A percentile compares a stretch with the other conserved stretches of the same genome.
phyloP scores from a whole-genome alignment of 2,888 invertebrate genomes.

The Ennomos quercinarius region DNA sequence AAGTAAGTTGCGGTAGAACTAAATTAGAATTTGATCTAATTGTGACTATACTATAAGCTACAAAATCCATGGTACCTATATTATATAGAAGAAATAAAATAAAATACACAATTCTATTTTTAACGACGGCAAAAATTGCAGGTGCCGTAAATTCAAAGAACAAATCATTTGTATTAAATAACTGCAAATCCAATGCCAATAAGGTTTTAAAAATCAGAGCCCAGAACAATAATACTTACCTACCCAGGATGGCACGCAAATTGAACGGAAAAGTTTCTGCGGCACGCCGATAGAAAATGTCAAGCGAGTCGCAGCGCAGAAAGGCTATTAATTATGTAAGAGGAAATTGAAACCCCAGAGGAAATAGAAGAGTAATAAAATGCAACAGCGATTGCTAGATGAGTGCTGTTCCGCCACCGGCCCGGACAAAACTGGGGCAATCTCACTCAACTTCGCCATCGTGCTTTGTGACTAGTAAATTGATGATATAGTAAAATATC shows the following conservation, averaged over 20 bases:
- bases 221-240: constrained; percentile 57
- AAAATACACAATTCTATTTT: no score
- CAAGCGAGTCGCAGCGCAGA: constrained; percentile 73
- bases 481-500: no score
- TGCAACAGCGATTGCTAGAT: constrained; percentile 82
- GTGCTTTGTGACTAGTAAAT: neutral
- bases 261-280: constrained; percentile 74
- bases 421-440: constrained; percentile 31
- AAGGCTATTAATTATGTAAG: constrained; percentile 83
- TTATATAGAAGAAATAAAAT: no score
- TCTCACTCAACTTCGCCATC: constrained; percentile 26
- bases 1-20: no score
- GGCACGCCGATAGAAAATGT: constrained; percentile 72
- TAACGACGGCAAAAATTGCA: no score
- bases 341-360: constrained; percentile 84
- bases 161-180: no score
- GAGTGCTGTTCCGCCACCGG: constrained; percentile 58
- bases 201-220: constrained; percentile 34
- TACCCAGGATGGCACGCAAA: constrained; percentile 68
- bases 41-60: no score
- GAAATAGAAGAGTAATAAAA: constrained; percentile 86
- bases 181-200: neutral
- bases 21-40: no score
- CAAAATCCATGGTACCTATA: no score
- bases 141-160: neutral